Base-by-base conservation (phyloP, 1,140 invertebrate species). In the Drosophila teissieri region DNA sequence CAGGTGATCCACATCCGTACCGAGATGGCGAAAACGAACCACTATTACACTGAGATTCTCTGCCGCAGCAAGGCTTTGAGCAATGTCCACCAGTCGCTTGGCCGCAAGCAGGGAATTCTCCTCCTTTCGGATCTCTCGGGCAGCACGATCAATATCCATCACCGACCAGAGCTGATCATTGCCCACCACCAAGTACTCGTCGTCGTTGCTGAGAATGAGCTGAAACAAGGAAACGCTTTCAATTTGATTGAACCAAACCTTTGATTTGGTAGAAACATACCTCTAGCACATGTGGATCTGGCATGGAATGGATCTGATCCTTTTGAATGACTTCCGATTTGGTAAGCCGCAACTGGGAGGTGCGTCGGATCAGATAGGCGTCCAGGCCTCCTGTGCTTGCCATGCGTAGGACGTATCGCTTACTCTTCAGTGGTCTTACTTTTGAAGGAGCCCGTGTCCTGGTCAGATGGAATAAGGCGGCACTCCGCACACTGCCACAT, bases 31-130 rank as follows among this genome's bases (percentile, higher is more conserved):
- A 68, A 97, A 95, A 57, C 95, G 93, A 4, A 97, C 93, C 1
- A 97, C 95, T 17, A 97, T 94, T 15, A 97, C 94, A 62, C 96
- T 97, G 2, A 97, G 86, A 92, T 97, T 97, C 58, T 96, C 95
- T 78, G 96, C 95, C 6, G 95, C 95, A 0, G 96, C 96, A 86
- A 97, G 97, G 75, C 96, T 95, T 92, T 97, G 96, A 3, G 96
- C 96, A 34, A 97, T 92, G 92, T 97, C 96, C 90, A 97, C 95
- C 24, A 97, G 92, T 42, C 96, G 93, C 90, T 97, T 97, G 1
- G 96, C 96, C 4, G 96, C 96, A 48, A 97, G 84, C 60, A 96
- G 95, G 7, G 96, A 95, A 92, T 95, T 96, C 10, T 94, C 94
- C 90, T 96, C 95, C 12, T 95, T 94, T 76, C 95, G 94, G 2